A percentile compares a stretch with the other conserved stretches of the same genome.
Evolutionary conservation across 2,888 invertebrate genomes (phyloP).

Genomic region (Idaea biselata): DNA sequence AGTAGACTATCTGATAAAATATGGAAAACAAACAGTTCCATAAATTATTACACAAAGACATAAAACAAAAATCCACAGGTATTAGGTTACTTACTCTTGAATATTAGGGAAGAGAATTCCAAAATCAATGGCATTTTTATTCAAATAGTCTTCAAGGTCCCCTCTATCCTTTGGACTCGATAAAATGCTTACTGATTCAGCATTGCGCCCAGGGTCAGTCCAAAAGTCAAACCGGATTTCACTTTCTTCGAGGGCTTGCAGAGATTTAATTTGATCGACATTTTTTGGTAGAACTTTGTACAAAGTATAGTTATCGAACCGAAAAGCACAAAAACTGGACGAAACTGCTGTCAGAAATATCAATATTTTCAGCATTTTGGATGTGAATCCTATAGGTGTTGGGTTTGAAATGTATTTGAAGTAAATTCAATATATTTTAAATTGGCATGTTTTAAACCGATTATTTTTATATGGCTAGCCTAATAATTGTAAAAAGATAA

Average conservation of each 20-base stretch:
- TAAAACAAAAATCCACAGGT: background rate
- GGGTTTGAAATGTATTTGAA: background rate
- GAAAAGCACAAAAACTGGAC: constrained; percentile 22
- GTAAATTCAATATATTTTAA: background rate
- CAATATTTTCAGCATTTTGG: background rate
- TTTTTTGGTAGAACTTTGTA: constrained; percentile 78
- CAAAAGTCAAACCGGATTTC: constrained; percentile 68
- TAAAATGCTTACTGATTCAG: constrained; percentile 62
- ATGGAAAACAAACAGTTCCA: background rate
- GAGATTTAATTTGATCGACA: constrained; percentile 63
- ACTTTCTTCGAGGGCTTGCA: constrained; percentile 66
- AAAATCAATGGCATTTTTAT: constrained; percentile 55
- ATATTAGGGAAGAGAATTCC: constrained; percentile 68
- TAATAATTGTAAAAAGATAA: background rate
- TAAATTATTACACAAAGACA: background rate
- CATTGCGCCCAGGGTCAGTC: constrained; percentile 53
- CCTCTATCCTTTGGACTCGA: constrained; percentile 59
- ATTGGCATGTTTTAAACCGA: background rate
- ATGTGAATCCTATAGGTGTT: background rate
- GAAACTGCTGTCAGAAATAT: background rate
- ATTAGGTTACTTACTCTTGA: constrained; percentile 62
- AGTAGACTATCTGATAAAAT: too few relatives aligned
- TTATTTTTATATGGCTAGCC: background rate
- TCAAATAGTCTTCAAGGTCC: constrained; percentile 56
- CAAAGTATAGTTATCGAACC: constrained; percentile 68